These are phyloP conservation scores for Carpatolechia fugitivella DNA, from an alignment of 2,888 invertebrate genomes.

Conservation along the genomic window DNA sequence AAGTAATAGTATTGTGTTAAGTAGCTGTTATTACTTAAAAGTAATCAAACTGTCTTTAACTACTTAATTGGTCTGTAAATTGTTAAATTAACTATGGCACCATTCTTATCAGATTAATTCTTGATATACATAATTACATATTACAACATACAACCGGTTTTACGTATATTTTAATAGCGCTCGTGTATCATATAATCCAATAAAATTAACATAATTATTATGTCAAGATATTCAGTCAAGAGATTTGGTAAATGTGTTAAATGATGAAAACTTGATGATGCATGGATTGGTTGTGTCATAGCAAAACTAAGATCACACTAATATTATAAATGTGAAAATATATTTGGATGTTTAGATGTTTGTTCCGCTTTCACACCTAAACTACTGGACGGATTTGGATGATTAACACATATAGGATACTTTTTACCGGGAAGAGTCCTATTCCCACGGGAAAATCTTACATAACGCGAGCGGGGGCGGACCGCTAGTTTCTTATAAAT, in stretches of 20 bases:
- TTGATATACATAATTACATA: conserved; percentile 35
- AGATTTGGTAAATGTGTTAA: background rate
- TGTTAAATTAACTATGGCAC: conserved; percentile 30
- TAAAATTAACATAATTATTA: conserved; percentile 19
- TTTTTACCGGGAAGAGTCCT: too few species aligned
- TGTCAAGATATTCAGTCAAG: conserved; percentile 1
- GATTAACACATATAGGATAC: too few species aligned
- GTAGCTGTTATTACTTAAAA: background rate
- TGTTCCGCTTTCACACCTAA: too few species aligned
- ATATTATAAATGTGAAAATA: too few species aligned
- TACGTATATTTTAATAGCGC: conserved; percentile 23
- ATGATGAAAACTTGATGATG: background rate
- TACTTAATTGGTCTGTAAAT: conserved; percentile 38
- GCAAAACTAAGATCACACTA: background rate
- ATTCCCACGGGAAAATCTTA: too few species aligned
- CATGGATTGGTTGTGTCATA: background rate
- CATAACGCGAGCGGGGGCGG: too few species aligned
- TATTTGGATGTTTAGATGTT: too few species aligned
- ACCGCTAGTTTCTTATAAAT: too few species aligned
- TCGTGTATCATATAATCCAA: conserved; percentile 17
- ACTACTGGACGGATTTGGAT: too few species aligned
- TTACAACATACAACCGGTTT: conserved; percentile 24
- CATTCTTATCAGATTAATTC: conserved; percentile 34
- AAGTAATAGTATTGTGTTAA: too few species aligned
- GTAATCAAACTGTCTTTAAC: conserved; percentile 28